Percentiles rank a stretch among this genome's conserved stretches.
These are phyloP conservation scores for Drosophila azteca DNA, from an alignment of 1,140 invertebrate genomes.

Conservation along the genomic window DNA sequence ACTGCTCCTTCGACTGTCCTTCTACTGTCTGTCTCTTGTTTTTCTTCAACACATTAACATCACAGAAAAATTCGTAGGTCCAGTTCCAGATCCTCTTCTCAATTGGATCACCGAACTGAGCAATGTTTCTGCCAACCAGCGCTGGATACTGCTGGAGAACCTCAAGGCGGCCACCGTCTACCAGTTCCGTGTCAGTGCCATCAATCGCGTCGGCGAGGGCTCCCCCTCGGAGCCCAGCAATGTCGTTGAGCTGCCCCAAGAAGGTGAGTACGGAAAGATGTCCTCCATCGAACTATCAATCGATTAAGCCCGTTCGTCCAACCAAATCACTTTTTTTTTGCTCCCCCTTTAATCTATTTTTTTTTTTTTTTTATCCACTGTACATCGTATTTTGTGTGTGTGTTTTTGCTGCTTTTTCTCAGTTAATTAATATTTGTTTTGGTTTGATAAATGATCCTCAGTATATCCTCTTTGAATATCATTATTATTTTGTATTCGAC, in stretches of 20 bases:
- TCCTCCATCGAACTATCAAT: no score
- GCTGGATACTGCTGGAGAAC: constrained; percentile 92
- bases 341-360: no score
- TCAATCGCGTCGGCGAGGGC: constrained; percentile 98
- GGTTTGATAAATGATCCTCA: no score
- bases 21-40: background rate
- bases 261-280: constrained; percentile 88
- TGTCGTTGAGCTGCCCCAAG: constrained; percentile 94
- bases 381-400: no score
- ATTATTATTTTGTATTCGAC: no score
- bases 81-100: constrained; percentile 90
- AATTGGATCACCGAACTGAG: constrained; percentile 95
- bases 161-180: constrained; percentile 97
- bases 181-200: constrained; percentile 97
- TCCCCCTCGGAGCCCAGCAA: constrained; percentile 94
- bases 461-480: no score
- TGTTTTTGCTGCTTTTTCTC: no score
- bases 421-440: no score
- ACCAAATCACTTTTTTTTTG: background rate
- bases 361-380: no score
- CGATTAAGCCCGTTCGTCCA: background rate
- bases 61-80: constrained; percentile 87
- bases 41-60: constrained; percentile 77
- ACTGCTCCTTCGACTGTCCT: constrained; percentile 24
- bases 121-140: constrained; percentile 91